Evolutionary conservation across 2,888 invertebrate species (phyloP).

Genomic region (Dinocampus coccinellae): DNA sequence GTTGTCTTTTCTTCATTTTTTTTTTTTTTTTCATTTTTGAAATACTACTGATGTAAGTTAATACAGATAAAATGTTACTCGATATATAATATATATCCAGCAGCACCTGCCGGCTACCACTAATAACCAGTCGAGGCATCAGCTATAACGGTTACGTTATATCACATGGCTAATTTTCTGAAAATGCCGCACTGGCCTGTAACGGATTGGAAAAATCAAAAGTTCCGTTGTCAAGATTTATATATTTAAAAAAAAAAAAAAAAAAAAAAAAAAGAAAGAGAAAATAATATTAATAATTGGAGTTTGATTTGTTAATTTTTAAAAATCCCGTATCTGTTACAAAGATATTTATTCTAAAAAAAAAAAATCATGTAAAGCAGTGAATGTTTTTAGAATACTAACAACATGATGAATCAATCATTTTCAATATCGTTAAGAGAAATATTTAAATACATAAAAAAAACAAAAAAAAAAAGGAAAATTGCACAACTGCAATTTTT

Average conservation of each 20-base stretch:
- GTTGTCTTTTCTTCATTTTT: background rate
- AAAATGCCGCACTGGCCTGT: constrained; percentile 45
- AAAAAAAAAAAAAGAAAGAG: background rate
- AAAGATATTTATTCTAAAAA: too few species aligned
- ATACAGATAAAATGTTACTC: constrained; percentile 10
- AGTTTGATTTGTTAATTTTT: background rate
- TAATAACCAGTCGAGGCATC: constrained; percentile 48
- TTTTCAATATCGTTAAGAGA: too few species aligned
- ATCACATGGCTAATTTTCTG: constrained; percentile 47
- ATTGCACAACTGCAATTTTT: background rate
- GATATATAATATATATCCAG: constrained; percentile 16
- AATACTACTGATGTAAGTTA: background rate
- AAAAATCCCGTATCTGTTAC: too few species aligned
- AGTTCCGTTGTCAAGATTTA: constrained; percentile 34
- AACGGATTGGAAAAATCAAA: constrained; percentile 45
- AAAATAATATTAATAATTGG: background rate
- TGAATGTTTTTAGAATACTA: too few species aligned
- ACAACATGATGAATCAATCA: too few species aligned
- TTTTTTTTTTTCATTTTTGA: background rate
- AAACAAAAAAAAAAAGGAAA: too few species aligned
- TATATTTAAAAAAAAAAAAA: constrained; percentile 2
- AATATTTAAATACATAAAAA: too few species aligned
- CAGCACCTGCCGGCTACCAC: constrained; percentile 38
- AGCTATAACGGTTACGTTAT: constrained; percentile 46
- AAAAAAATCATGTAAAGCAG: too few species aligned